Evolutionary conservation across 2,888 invertebrate species (phyloP).

Genomic region (Eudemis profundana): DNA sequence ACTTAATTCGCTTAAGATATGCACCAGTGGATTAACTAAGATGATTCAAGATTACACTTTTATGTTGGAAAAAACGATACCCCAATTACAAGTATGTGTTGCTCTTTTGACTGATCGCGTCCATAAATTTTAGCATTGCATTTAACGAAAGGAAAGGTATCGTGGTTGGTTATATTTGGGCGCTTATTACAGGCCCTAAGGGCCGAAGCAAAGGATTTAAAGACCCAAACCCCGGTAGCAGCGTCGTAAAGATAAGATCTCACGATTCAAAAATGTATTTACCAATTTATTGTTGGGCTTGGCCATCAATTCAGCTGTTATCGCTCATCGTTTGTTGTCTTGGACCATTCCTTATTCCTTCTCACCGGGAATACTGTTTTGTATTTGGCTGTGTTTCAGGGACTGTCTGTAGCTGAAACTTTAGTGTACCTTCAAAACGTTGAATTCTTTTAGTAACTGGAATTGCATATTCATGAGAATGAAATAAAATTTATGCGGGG

Average conservation of each 20-base stretch:
- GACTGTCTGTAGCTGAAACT: background rate
- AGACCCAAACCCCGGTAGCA: slow-evolving; percentile 24
- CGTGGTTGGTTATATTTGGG: background rate
- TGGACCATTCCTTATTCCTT: slow-evolving; percentile 12
- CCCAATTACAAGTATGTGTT: background rate
- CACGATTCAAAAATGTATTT: slow-evolving; percentile 36
- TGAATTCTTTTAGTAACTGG: too few relatives aligned
- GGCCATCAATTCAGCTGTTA: slow-evolving; percentile 29
- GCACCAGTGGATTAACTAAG: background rate
- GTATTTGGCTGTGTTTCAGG: slow-evolving; percentile 6
- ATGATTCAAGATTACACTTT: background rate
- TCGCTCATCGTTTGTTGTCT: slow-evolving; percentile 23
- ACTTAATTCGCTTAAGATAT: background rate
- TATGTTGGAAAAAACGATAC: background rate
- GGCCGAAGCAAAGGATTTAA: slow-evolving; percentile 4
- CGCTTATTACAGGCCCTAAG: background rate
- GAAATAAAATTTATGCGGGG: too few relatives aligned
- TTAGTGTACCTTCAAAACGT: slow-evolving; percentile 10
- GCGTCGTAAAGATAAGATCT: slow-evolving; percentile 23
- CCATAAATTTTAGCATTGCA: slow-evolving; percentile 3
- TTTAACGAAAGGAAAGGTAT: background rate
- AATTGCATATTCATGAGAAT: too few relatives aligned
- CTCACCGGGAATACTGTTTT: slow-evolving; percentile 6
- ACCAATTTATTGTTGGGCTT: slow-evolving; percentile 34
- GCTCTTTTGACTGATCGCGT: background rate